A percentile compares a stretch with the other conserved stretches of the same genome.
Evolutionary conservation across 2,113 vertebrate genomes (phyloP).

Genomic region (human): DNA sequence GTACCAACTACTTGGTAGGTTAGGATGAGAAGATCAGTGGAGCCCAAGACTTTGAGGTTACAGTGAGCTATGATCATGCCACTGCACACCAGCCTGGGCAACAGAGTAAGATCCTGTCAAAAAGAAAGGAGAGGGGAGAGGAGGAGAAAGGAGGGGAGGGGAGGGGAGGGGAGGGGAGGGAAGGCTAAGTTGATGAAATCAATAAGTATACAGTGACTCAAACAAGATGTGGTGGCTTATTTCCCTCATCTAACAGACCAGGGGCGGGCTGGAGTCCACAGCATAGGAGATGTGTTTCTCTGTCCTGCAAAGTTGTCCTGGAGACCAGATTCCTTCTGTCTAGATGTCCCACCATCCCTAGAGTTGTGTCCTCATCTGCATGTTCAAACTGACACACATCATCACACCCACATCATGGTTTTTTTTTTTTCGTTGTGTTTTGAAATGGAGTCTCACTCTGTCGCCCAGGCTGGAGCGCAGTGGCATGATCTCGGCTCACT

Average conservation of each 20-base stretch:
- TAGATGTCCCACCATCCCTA: background rate
- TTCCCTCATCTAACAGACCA: background rate
- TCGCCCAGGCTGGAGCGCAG: no score
- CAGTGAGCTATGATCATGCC: background rate
- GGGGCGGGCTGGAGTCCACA: background rate
- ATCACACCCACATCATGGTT: background rate
- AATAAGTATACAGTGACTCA: background rate
- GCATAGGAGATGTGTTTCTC: background rate
- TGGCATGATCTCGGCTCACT: no score
- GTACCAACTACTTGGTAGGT: background rate
- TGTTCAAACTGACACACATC: background rate
- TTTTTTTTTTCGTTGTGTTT: background rate
- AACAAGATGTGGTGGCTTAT: background rate
- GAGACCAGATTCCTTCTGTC: background rate
- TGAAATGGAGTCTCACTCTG: no score
- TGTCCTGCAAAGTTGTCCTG: background rate
- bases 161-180: no score
- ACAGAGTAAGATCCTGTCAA: background rate
- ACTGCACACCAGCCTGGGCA: background rate
- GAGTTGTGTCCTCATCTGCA: background rate
- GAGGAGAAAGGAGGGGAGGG: no score
- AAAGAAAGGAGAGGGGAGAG: background rate
- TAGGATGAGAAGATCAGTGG: no score
- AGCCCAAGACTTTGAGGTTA: background rate
- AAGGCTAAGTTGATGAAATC: background rate